Percentiles rank a stretch among this genome's conserved stretches.
Conservation (phyloP, 2,888 invertebrate species). For the Drosophila eohydei region DNA sequence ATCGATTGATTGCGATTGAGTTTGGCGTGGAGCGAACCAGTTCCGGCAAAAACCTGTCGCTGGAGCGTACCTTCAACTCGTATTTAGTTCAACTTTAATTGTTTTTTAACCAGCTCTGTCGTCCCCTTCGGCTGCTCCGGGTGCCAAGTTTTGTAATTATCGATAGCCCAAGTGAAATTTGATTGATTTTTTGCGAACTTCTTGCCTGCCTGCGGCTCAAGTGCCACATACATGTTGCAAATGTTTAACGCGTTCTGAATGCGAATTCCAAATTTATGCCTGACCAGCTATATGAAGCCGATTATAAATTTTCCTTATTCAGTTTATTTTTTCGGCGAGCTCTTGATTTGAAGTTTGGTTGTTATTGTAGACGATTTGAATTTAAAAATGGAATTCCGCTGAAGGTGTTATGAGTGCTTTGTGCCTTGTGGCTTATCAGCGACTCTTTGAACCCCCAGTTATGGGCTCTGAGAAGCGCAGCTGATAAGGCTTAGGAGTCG, state of each 20-base stretch:
- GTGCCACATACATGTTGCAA: slow-evolving; percentile 37
- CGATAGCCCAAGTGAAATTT: slow-evolving; percentile 66
- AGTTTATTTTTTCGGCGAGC: slow-evolving; percentile 4
- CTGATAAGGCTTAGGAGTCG: slow-evolving; percentile 33
- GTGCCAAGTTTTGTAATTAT: slow-evolving; percentile 65
- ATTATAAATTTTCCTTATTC: slow-evolving; percentile 45
- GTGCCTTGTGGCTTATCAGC: slow-evolving; percentile 52
- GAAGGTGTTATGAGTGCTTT: slow-evolving; percentile 30
- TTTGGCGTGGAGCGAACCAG: slow-evolving; percentile 34
- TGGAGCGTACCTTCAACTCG: slow-evolving; percentile 23
- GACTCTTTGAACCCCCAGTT: slow-evolving; percentile 1
- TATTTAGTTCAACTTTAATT: slow-evolving; percentile 81
- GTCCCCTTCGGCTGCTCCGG: slow-evolving; percentile 20
- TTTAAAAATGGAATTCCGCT: slow-evolving; percentile 32
- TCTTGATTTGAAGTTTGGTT: slow-evolving; percentile 10
- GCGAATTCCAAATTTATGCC: slow-evolving; percentile 55
- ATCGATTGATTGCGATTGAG: slow-evolving; percentile 67
- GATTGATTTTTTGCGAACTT: slow-evolving; percentile 72
- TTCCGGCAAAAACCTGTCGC: slow-evolving; percentile 62
- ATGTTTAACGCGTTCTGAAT: slow-evolving; percentile 31
- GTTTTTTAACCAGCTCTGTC: slow-evolving; percentile 72
- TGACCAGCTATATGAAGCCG: slow-evolving; percentile 61
- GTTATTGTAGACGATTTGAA: slow-evolving; percentile 17
- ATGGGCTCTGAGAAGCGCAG: background rate
- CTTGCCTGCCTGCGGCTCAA: slow-evolving; percentile 18